A percentile compares a stretch with the other conserved stretches of the same genome.
These are phyloP conservation scores for Eidolon helvum DNA, from an alignment of 2,113 vertebrate genomes.

Conservation along the genomic window DNA sequence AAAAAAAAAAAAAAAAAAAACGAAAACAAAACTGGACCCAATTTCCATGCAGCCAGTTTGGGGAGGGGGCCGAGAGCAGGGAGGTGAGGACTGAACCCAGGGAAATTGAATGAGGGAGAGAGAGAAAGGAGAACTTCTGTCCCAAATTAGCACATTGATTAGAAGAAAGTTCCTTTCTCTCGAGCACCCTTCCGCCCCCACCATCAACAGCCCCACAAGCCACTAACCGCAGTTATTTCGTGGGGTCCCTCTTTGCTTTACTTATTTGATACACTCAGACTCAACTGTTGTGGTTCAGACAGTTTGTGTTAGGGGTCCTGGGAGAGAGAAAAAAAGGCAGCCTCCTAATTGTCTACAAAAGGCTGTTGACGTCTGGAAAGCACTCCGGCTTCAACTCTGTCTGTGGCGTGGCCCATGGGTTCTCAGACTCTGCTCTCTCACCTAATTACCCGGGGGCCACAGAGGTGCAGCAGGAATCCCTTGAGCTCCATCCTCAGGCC, in stretches of 20 bases:
- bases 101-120: conserved; percentile 77
- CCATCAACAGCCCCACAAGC: conserved; percentile 79
- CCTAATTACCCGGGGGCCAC: neutral
- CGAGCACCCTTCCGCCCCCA: conserved; percentile 63
- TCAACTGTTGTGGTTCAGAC: conserved; percentile 84
- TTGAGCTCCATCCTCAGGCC: neutral
- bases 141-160: conserved; percentile 90
- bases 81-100: neutral
- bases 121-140: conserved; percentile 81
- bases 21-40: conserved; percentile 37
- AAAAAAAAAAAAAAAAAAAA: conserved; percentile 30
- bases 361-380: conserved; percentile 49
- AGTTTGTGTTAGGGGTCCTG: conserved; percentile 82
- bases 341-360: conserved; percentile 65
- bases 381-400: conserved; percentile 62
- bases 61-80: rapidly evolving
- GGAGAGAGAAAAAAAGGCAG: conserved; percentile 65
- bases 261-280: conserved; percentile 81
- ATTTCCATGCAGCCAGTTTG: conserved; percentile 72
- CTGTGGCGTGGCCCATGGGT: too few relatives aligned
- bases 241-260: conserved; percentile 80
- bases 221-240: conserved; percentile 89
- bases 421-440: rapidly evolving
- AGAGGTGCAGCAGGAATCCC: neutral
- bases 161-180: conserved; percentile 86